Evolutionary conservation across 2,888 invertebrate genomes (phyloP), one percentile per base, ranked within the genome.

Genomic region (Leptopilina drosophilae): DNA sequence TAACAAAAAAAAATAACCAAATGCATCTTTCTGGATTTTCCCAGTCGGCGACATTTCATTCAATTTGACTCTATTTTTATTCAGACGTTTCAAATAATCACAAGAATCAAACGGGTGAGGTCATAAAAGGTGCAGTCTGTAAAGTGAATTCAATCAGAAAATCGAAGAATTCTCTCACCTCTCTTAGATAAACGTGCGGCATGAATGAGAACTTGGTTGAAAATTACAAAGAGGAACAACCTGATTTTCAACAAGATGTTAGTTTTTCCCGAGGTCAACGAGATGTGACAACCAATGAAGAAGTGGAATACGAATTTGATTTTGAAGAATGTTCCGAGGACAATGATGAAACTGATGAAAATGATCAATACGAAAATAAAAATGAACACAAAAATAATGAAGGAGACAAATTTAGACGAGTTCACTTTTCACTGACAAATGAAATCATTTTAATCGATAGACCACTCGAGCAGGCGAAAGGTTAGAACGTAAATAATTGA

Each of bases 281-380:
- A 56, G 53, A 73, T n/a, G 26, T 53, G n/a, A 14, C 0, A 56
- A 33, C 53, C 33, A 56, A n/a, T 26, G 56, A 56, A 33, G 73
- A 33, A 73, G 33, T 73, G 14, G 53, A 73, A 56, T 73, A 73
- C 56, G 73, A 73, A 73, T 73, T 56, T 67, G 20, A 76, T 77
- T 15, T 12, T 14, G 78, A 78, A 75, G 20, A 76, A 67, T 62
- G 67, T 9, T 42, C 42, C 42, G 42, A 76, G 20, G 42, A 92
- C 87, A 92, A 93, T 88, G 91, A 91, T n/a, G 89, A 91, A 14
- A 85, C 93, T 42, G 88, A 93, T 76, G 53, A 92, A 20, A 9
- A 62, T 20, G 42, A 42, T 42, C 8, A 20, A 62, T 20, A 62
- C 8, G 85, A 93, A 42, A 88, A 93, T 76, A 14, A 92, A 92